phyloP scores from a whole-genome alignment of 2,113 vertebrate species.

The Antidorcas marsupialis region DNA sequence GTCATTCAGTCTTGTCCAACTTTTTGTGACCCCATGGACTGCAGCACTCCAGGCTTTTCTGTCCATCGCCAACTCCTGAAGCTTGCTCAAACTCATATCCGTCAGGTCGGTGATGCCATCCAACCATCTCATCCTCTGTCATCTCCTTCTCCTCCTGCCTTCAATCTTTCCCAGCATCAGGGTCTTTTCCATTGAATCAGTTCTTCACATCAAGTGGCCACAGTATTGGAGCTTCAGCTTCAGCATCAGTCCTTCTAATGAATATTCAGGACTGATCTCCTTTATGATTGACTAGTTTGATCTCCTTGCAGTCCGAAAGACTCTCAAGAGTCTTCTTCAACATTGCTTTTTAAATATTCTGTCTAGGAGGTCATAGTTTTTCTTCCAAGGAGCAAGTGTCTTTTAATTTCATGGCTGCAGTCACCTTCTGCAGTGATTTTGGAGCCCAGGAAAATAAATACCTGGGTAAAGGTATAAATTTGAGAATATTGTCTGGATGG shows the following conservation, averaged over 20 bases:
- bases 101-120: neutral
- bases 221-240: neutral
- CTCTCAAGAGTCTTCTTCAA: neutral
- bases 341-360: neutral
- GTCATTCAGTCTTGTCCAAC: neutral
- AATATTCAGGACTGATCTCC: neutral
- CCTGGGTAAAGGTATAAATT: neutral
- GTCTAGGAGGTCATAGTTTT: neutral
- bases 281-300: neutral
- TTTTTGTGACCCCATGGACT: neutral
- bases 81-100: neutral
- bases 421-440: neutral
- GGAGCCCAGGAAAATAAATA: neutral
- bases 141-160: neutral
- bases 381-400: neutral
- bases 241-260: neutral
- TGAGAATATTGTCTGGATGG: neutral
- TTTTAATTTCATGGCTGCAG: neutral
- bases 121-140: neutral
- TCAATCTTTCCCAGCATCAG: neutral
- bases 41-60: neutral
- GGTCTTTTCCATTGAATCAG: neutral
- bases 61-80: rapidly evolving
- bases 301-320: neutral
- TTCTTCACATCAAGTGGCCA: neutral